Evolutionary conservation across 2,888 invertebrate genomes (phyloP).

Genomic region (Dromius quadrimaculatus): DNA sequence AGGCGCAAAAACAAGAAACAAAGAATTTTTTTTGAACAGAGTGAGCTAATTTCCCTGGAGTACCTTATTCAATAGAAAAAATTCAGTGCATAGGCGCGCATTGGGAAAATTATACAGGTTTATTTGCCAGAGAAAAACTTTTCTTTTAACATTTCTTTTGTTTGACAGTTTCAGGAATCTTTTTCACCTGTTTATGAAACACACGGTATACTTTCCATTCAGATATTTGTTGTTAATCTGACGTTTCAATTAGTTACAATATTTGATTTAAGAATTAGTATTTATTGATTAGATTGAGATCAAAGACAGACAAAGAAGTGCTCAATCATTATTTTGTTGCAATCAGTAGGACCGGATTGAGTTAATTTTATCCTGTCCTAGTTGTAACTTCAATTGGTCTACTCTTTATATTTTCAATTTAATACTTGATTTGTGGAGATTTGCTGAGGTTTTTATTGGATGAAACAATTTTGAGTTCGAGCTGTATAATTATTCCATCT

Average conservation of each 20-base stretch:
- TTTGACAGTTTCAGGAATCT: too few relatives aligned
- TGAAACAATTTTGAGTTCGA: too few relatives aligned
- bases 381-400: too few relatives aligned
- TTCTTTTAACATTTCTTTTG: not conserved
- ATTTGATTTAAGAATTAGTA: conserved; percentile 13
- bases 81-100: conserved; percentile 10
- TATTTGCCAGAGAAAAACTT: not conserved
- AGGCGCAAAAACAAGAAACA: conserved; percentile 14
- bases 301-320: not conserved
- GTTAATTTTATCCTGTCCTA: too few relatives aligned
- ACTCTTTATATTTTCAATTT: too few relatives aligned
- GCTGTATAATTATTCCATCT: too few relatives aligned
- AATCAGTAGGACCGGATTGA: too few relatives aligned
- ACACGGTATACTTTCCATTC: too few relatives aligned
- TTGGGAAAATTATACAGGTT: not conserved
- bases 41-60: conserved; percentile 41
- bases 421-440: too few relatives aligned
- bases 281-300: conserved; percentile 6
- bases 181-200: too few relatives aligned
- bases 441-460: too few relatives aligned
- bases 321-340: conserved; percentile 11
- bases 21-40: conserved; percentile 18
- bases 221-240: too few relatives aligned
- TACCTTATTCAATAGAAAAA: conserved; percentile 38
- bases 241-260: conserved; percentile 9